Conservation (phyloP, 2,113 vertebrate species). For the Acanthochromis polyacanthus region DNA sequence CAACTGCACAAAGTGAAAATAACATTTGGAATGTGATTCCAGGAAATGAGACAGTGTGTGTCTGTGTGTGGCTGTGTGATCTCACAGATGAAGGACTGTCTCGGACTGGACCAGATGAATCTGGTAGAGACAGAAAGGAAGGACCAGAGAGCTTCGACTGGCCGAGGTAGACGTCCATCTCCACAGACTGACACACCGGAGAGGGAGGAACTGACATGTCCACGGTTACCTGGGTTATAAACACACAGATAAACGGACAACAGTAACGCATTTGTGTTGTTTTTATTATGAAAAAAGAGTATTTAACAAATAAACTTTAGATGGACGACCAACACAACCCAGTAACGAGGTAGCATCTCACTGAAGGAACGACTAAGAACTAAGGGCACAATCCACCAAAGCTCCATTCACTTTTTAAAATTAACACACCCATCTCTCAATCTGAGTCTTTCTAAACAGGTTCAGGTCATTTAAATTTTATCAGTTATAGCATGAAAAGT, state of each 20-base stretch:
- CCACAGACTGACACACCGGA: constrained; percentile 79
- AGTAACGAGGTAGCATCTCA: constrained; percentile 1
- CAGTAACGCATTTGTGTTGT: background rate
- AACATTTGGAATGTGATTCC: background rate
- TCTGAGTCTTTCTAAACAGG: background rate
- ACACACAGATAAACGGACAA: constrained; percentile 12
- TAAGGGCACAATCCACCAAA: background rate
- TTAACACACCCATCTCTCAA: background rate
- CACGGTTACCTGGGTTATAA: constrained; percentile 75
- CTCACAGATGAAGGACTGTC: constrained; percentile 83
- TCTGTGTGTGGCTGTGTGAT: constrained; percentile 3
- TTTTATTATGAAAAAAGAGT: constrained; percentile 22
- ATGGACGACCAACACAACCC: background rate
- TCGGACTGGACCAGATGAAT: constrained; percentile 63
- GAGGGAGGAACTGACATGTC: constrained; percentile 77
- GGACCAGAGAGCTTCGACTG: constrained; percentile 71
- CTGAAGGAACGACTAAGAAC: background rate
- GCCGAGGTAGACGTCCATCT: constrained; percentile 83
- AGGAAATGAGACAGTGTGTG: background rate
- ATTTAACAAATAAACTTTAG: constrained; percentile 6
- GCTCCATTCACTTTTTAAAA: background rate
- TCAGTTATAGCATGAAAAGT: too few relatives aligned
- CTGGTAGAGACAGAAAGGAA: constrained; percentile 81
- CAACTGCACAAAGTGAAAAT: constrained; percentile 52
- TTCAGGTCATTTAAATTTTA: background rate